Conservation (phyloP, 2,113 vertebrate species). For the Agapornis roseicollis region DNA sequence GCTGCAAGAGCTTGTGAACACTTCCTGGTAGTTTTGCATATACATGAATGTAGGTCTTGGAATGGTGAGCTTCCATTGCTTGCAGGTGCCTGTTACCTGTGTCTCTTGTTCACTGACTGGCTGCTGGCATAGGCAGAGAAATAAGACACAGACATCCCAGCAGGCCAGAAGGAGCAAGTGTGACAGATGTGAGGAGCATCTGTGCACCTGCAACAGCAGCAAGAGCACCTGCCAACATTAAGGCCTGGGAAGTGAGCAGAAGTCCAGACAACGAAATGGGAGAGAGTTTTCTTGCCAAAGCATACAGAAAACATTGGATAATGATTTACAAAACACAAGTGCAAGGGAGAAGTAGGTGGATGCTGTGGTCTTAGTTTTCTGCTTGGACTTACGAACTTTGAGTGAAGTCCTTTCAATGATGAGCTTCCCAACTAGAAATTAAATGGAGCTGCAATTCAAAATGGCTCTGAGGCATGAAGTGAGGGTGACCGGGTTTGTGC, state of each 20-base stretch:
- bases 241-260: background rate
- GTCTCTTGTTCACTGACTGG: background rate
- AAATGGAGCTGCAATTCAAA: background rate
- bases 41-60: rapidly evolving
- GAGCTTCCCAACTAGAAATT: background rate
- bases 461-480: background rate
- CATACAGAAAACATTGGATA: background rate
- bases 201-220: background rate
- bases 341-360: background rate
- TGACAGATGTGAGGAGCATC: background rate
- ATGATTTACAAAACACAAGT: background rate
- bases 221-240: background rate
- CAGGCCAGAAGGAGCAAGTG: background rate
- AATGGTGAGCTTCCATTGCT: background rate
- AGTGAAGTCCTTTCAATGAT: background rate
- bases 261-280: background rate
- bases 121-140: background rate
- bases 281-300: background rate
- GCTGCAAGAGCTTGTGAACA: background rate
- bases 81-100: background rate
- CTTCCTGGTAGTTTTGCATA: background rate
- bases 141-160: background rate
- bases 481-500: background rate
- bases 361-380: background rate
- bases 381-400: background rate